Evolutionary conservation across 35 echinoderm and acorn worm species (phyloP).

Genomic region (Lytechinus variegatus): DNA sequence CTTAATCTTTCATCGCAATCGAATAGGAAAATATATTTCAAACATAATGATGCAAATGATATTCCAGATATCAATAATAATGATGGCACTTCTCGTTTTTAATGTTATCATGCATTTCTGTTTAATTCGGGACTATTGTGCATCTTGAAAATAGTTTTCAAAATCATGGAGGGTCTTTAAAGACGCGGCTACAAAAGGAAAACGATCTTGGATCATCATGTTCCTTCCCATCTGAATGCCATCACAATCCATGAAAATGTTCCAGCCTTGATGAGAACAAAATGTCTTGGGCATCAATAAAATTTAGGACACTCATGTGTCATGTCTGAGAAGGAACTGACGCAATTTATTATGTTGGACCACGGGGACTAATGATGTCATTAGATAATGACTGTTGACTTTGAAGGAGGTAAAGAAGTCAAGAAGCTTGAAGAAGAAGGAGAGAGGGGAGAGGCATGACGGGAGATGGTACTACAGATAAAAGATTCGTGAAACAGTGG

Average conservation of each 20-base stretch:
- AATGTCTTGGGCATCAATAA: background rate
- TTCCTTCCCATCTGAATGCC: background rate
- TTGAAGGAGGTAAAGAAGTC: background rate
- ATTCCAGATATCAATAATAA: too few species aligned
- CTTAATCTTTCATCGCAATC: too few species aligned
- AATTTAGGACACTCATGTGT: background rate
- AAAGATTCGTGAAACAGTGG: too few species aligned
- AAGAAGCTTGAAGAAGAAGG: background rate
- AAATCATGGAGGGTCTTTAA: background rate
- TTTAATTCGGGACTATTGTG: too few species aligned
- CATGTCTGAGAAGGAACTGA: slow-evolving; percentile 10
- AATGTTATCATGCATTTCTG: too few species aligned
- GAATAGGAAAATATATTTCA: too few species aligned
- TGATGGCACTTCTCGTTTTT: too few species aligned
- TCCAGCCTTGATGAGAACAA: background rate
- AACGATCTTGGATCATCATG: background rate
- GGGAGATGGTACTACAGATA: too few species aligned
- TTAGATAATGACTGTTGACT: background rate
- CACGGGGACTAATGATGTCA: background rate
- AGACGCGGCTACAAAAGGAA: background rate
- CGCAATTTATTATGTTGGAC: background rate
- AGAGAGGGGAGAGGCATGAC: background rate
- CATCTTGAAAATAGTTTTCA: too few species aligned
- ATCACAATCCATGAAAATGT: background rate
- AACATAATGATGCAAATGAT: too few species aligned